Conservation (phyloP, 1,140 invertebrate genomes). For the Tenebrio molitor region DNA sequence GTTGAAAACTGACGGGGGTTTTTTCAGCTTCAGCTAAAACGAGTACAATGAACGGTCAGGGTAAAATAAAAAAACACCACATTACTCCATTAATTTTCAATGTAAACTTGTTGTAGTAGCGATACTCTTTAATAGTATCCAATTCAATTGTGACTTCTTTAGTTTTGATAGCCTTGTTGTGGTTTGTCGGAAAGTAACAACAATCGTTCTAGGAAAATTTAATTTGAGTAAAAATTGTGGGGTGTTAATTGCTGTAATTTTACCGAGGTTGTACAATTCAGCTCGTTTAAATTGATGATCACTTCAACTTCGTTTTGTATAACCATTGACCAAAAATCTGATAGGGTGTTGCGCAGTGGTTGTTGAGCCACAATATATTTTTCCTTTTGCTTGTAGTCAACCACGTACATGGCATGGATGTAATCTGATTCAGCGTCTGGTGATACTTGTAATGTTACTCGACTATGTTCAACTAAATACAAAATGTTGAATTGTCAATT, state of each 20-base stretch:
- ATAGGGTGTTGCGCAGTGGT: not conserved
- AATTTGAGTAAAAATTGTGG: too few species aligned
- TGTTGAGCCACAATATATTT: slow-evolving; percentile 10
- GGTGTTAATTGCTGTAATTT: not conserved
- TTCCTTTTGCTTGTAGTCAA: not conserved
- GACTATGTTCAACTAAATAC: slow-evolving; percentile 20
- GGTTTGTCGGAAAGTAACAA: too few species aligned
- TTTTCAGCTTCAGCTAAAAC: not conserved
- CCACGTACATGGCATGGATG: slow-evolving; percentile 11
- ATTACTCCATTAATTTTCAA: too few species aligned
- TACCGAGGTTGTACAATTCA: not conserved
- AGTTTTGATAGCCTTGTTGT: too few species aligned
- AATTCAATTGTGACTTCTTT: too few species aligned
- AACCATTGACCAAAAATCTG: slow-evolving; percentile 14
- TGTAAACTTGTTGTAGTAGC: too few species aligned
- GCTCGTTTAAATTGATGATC: slow-evolving; percentile 6
- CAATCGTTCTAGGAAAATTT: too few species aligned
- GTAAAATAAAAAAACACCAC: too few species aligned
- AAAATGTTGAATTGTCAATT: not conserved
- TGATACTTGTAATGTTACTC: not conserved
- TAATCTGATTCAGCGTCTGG: too few species aligned
- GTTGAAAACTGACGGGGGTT: not conserved
- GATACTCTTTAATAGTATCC: too few species aligned
- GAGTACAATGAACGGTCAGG: too few species aligned
- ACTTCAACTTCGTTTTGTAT: not conserved